Percentiles rank a stretch among this genome's conserved stretches.
Conservation (phyloP, 1,140 invertebrate species). For the Apis laboriosa region DNA sequence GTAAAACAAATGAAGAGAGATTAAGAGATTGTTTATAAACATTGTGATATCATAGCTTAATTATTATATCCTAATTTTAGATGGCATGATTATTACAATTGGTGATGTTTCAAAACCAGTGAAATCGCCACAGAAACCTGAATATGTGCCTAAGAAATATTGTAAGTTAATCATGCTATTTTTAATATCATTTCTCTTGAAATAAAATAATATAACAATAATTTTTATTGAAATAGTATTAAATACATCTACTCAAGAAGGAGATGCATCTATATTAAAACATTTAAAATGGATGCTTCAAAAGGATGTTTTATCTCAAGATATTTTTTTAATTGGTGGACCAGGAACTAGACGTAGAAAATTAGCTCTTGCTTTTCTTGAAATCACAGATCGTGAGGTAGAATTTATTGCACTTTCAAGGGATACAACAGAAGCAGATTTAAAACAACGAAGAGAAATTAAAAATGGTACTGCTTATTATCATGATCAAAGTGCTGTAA, state of each 20-base stretch:
- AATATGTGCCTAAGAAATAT: constrained; percentile 92
- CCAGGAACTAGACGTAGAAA: constrained; percentile 91
- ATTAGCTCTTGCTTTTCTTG: constrained; percentile 92
- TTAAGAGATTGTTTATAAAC: neutral
- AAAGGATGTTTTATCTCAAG: constrained; percentile 95
- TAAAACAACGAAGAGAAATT: constrained; percentile 98
- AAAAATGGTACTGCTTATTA: constrained; percentile 92
- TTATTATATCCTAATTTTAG: constrained; percentile 57
- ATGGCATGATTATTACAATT: constrained; percentile 83
- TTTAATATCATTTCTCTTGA: constrained; percentile 39
- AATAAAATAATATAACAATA: neutral
- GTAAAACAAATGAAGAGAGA: constrained; percentile 45
- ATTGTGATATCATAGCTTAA: neutral
- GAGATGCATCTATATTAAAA: constrained; percentile 81
- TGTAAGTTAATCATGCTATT: constrained; percentile 83
- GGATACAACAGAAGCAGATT: constrained; percentile 97
- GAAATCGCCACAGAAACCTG: constrained; percentile 84
- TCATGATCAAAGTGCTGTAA: constrained; percentile 97
- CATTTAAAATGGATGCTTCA: constrained; percentile 97
- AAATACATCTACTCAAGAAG: constrained; percentile 83
- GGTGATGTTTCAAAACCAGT: constrained; percentile 88
- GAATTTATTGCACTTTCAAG: constrained; percentile 97
- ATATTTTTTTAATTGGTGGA: constrained; percentile 96
- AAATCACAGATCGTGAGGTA: constrained; percentile 93
- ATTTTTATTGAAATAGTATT: constrained; percentile 59